Evolutionary conservation across 2,113 vertebrate species (phyloP), one percentile per base, ranked within the genome.

Genomic region (Neodontobutis hainanensis): DNA sequence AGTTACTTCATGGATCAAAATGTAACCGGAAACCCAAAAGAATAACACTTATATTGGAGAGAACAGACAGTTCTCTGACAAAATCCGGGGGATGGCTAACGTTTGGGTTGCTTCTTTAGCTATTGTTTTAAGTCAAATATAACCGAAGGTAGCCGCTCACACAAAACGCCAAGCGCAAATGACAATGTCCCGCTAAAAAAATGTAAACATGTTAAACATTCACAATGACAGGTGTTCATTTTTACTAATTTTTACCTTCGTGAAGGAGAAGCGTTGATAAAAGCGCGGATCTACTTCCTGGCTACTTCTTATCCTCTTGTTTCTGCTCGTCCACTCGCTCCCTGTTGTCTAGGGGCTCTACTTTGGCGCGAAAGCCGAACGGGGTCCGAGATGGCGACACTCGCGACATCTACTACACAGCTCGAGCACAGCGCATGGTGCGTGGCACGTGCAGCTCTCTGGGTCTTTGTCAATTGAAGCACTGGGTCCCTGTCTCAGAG

Each of bases 171-270:
- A 45, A 8, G n/a, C 0, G 2, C 19, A 27, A 27, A 1, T 27
- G 19, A 27, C 19, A 27, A 27, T 27, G 19, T 27, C 19, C 19
- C 19, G 19, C 19, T 27, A 1, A 27, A 27, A 27, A 27, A 27
- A 27, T 27, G 19, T 27, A 27, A 27, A 27, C 19, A 27, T 27
- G 19, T 27, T 27, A 27, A 27, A 27, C 19, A 27, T 27, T 27
- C 19, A 27, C 19, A 27, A 27, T 27, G 19, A 27, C 19, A 27
- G 19, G 19, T 27, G 3, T 27, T 27, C 19, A 1, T 27, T 27
- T 27, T 1, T 27, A 27, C 19, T 0, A n/a, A 47, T 11, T 36
- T 36, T 73, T 81, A 86, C 90, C 87, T 90, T 84, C 64, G 19
- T 60, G 27, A 52, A 71, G 78, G 84, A 78, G 78, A 79, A 66